These are phyloP conservation scores for Eustalomyia histrio DNA, from an alignment of 2,888 invertebrate genomes.

Conservation along the genomic window DNA sequence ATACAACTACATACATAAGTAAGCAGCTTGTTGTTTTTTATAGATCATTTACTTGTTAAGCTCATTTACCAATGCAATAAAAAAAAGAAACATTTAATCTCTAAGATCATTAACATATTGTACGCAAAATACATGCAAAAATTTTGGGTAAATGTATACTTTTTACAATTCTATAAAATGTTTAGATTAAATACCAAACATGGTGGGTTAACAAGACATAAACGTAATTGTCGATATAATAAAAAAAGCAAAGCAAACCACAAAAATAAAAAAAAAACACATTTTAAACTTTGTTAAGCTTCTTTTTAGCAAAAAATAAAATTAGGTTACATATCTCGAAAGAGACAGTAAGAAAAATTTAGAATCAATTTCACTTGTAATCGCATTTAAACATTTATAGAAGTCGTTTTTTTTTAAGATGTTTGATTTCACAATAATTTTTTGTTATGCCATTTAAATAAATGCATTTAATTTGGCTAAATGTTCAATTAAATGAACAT, in stretches of 20 bases:
- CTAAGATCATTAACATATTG: slow-evolving; percentile 63
- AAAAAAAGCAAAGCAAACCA: neutral
- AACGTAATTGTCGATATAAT: slow-evolving; percentile 59
- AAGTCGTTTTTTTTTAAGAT: neutral
- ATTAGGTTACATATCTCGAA: slow-evolving; percentile 49
- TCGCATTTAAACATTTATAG: slow-evolving; percentile 19
- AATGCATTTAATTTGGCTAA: slow-evolving; percentile 35
- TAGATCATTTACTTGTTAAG: slow-evolving; percentile 62
- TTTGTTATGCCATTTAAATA: slow-evolving; percentile 4
- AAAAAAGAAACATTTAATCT: slow-evolving; percentile 55
- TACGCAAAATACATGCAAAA: slow-evolving; percentile 45
- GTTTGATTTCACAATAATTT: slow-evolving; percentile 2
- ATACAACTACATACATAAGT: neutral
- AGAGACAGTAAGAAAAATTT: slow-evolving; percentile 10
- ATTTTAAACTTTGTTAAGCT: neutral
- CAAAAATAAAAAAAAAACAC: neutral
- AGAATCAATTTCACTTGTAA: slow-evolving; percentile 59
- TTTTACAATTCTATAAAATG: slow-evolving; percentile 43
- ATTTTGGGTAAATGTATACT: slow-evolving; percentile 13
- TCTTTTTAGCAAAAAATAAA: slow-evolving; percentile 2
- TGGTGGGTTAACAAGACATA: slow-evolving; percentile 63
- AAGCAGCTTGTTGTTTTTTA: slow-evolving; percentile 51
- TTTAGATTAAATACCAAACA: slow-evolving; percentile 64
- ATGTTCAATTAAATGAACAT: slow-evolving; percentile 38
- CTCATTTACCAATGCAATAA: slow-evolving; percentile 48